Conservation (phyloP, 2,888 invertebrate species). For the Campoplex capitator region DNA sequence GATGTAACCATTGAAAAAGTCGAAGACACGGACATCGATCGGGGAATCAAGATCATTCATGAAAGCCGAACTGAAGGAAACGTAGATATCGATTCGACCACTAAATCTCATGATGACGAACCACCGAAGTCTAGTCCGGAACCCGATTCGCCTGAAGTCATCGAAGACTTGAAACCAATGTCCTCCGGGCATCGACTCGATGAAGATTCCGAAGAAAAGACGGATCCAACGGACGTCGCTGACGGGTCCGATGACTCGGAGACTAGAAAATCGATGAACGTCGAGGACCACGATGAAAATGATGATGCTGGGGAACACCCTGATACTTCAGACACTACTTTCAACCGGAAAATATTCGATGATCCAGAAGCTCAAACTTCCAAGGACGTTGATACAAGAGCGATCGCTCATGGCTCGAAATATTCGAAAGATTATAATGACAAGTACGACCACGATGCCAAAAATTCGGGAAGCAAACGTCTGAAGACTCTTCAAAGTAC, state of each 20-base stretch:
- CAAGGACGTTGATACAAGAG: slow-evolving; percentile 72
- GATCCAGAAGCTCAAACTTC: slow-evolving; percentile 71
- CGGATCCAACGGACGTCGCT: slow-evolving; percentile 16
- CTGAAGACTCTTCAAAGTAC: slow-evolving; percentile 25
- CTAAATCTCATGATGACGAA: slow-evolving; percentile 32
- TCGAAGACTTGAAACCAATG: slow-evolving; percentile 12
- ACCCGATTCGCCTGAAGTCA: neutral
- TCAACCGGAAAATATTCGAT: slow-evolving; percentile 70
- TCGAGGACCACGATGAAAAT: slow-evolving; percentile 5
- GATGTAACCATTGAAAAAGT: slow-evolving; percentile 55
- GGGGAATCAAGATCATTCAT: neutral
- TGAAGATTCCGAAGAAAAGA: slow-evolving; percentile 12
- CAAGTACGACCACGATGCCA: slow-evolving; percentile 54
- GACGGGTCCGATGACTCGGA: slow-evolving; percentile 30
- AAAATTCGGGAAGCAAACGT: slow-evolving; percentile 57
- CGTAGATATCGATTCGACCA: slow-evolving; percentile 33
- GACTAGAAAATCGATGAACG: neutral
- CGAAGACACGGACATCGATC: neutral
- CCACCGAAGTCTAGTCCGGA: neutral
- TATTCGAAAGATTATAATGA: slow-evolving; percentile 62
- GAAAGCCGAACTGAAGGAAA: neutral
- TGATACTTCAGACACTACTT: slow-evolving; percentile 56
- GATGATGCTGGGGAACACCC: slow-evolving; percentile 64
- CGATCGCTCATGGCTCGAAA: slow-evolving; percentile 61
- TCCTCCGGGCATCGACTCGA: slow-evolving; percentile 1